Evolutionary conservation across 2,888 invertebrate species (phyloP).

Genomic region (Rutpela maculata): DNA sequence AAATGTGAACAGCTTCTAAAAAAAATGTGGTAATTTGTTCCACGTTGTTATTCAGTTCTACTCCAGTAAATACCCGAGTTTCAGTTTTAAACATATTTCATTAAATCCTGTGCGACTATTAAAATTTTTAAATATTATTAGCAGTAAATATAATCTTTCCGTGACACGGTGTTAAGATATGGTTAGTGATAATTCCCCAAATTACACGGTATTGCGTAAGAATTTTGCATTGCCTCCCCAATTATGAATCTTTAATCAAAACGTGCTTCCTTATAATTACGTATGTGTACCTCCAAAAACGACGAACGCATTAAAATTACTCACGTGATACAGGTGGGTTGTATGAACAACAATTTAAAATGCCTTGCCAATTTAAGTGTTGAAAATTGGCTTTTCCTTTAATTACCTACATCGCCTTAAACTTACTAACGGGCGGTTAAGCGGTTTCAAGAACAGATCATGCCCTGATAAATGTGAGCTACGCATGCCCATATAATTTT

Average conservation of each 20-base stretch:
- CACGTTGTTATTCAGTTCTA: too few species aligned
- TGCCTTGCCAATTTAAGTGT: constrained; percentile 51
- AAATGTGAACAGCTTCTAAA: too few species aligned
- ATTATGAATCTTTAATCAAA: constrained; percentile 24
- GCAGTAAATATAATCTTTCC: not conserved
- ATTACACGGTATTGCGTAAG: constrained; percentile 14
- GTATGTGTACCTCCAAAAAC: constrained; percentile 18
- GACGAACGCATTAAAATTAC: constrained; percentile 16
- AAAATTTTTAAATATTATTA: not conserved
- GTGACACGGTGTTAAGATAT: constrained; percentile 13
- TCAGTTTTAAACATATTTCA: too few species aligned
- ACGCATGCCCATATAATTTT: constrained; percentile 60
- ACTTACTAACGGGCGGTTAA: constrained; percentile 34
- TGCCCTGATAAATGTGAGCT: constrained; percentile 53
- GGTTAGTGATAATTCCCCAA: not conserved
- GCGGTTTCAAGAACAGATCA: constrained; percentile 41
- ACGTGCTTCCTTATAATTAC: constrained; percentile 30
- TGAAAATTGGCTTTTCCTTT: constrained; percentile 54
- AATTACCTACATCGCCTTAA: constrained; percentile 48
- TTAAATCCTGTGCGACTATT: too few species aligned
- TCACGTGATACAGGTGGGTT: not conserved
- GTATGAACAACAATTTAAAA: constrained; percentile 32
- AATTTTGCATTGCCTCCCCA: constrained; percentile 16
- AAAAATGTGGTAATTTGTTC: too few species aligned
- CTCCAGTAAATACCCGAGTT: too few species aligned